Conservation (phyloP, 2,113 vertebrate genomes). For the Tympanuchus pallidicinctus region DNA sequence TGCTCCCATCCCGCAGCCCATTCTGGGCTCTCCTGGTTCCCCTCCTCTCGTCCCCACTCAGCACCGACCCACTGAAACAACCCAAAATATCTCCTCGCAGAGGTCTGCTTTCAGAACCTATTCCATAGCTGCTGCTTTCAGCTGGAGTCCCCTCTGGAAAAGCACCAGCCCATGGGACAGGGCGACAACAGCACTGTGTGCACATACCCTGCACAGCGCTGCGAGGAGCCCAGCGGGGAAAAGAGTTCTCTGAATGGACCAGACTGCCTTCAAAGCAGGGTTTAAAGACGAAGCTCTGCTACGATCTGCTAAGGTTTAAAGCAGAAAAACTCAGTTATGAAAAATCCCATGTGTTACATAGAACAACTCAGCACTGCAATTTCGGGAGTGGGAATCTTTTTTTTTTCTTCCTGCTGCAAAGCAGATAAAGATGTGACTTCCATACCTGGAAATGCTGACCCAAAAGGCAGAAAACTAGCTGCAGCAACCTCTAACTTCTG, state of each 20-base stretch:
- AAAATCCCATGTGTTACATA: neutral
- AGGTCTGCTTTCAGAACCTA: too few species aligned
- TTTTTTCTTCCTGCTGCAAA: neutral
- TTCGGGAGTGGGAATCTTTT: neutral
- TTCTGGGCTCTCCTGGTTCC: neutral
- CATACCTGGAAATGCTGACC: neutral
- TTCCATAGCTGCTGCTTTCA: too few species aligned
- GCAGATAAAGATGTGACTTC: neutral
- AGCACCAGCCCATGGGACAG: too few species aligned
- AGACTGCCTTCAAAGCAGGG: neutral
- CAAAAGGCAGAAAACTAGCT: neutral
- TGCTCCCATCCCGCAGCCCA: neutral
- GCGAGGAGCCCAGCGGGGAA: too few species aligned
- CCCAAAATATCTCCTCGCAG: too few species aligned
- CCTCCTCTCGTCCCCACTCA: neutral
- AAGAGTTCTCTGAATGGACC: neutral
- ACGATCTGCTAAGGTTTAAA: neutral
- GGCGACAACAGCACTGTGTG: too few species aligned
- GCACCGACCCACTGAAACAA: neutral
- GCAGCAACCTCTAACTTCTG: neutral
- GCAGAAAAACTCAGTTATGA: too few species aligned
- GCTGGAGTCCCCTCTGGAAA: too few species aligned
- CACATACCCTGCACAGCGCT: too few species aligned
- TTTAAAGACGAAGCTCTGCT: neutral
- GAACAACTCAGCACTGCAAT: neutral